Evolutionary conservation across 2,888 invertebrate genomes (phyloP).

Genomic region (Plebejus argus): DNA sequence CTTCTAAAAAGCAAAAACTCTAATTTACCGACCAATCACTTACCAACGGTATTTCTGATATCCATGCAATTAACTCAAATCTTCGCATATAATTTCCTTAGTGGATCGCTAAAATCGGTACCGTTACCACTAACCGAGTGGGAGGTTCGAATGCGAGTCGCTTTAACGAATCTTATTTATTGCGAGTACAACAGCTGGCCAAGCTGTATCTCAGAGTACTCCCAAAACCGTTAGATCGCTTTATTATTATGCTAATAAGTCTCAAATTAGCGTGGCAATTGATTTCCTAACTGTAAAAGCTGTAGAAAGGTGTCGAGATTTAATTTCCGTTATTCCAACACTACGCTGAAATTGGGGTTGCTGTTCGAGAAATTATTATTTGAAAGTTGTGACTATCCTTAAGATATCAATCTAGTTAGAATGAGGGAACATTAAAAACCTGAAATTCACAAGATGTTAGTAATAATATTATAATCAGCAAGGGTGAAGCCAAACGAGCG

Average conservation of each 20-base stretch:
- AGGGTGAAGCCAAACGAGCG: no score
- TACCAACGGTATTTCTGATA: neutral
- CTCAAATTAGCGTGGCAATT: slow-evolving; percentile 26
- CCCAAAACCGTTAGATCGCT: neutral
- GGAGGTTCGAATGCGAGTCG: slow-evolving; percentile 51
- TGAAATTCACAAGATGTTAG: neutral
- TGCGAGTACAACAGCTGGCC: slow-evolving; percentile 47
- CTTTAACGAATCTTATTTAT: slow-evolving; percentile 48
- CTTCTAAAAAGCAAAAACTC: neutral
- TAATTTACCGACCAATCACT: neutral
- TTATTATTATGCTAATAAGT: slow-evolving; percentile 24
- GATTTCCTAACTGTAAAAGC: neutral
- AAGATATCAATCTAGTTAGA: no score
- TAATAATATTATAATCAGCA: no score
- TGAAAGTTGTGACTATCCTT: no score
- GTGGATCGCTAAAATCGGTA: slow-evolving; percentile 45
- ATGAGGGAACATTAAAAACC: neutral
- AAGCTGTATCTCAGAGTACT: slow-evolving; percentile 26
- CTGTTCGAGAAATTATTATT: no score
- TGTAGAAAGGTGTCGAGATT: slow-evolving; percentile 30
- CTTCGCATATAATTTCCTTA: slow-evolving; percentile 8
- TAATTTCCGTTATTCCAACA: slow-evolving; percentile 30
- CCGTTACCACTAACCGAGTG: slow-evolving; percentile 50
- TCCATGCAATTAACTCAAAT: neutral
- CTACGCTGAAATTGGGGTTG: neutral